Percentiles rank a stretch among this genome's conserved stretches.
Evolutionary conservation across 2,113 vertebrate species (phyloP).

Genomic region (Nothocercus nigrocapillus): DNA sequence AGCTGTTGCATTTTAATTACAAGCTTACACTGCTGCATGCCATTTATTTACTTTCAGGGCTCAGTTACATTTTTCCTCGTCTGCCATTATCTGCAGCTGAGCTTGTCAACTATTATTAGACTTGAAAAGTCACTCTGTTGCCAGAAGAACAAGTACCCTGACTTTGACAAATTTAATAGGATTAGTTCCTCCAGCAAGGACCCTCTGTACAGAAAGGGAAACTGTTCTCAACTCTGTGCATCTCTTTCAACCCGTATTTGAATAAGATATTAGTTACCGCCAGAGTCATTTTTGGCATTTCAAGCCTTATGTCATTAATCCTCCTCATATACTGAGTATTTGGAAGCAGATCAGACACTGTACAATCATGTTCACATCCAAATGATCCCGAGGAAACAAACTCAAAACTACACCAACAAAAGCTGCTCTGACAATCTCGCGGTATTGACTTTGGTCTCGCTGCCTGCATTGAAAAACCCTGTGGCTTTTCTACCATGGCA

Average conservation of each 20-base stretch:
- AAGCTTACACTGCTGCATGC: background rate
- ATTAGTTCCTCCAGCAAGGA: constrained; percentile 2
- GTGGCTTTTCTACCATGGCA: background rate
- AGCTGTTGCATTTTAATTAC: background rate
- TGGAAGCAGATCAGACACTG: background rate
- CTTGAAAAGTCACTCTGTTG: constrained; percentile 21
- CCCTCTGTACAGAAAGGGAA: background rate
- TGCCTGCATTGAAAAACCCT: background rate
- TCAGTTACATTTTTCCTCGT: background rate
- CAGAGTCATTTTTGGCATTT: background rate
- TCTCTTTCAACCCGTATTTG: background rate
- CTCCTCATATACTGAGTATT: background rate
- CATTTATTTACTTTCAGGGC: background rate
- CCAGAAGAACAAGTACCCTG: background rate
- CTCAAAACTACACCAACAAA: background rate
- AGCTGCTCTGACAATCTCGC: background rate
- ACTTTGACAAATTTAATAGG: constrained; percentile 23
- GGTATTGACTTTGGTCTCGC: background rate
- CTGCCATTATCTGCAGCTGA: background rate
- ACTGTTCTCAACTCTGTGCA: background rate
- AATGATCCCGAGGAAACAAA: background rate
- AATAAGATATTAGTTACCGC: background rate
- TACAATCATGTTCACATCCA: background rate
- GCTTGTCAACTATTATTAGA: constrained; percentile 7
- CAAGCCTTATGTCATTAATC: background rate